Percentiles rank a stretch among this genome's conserved stretches.
These are phyloP conservation scores for Himantopus leucocephalus DNA, from an alignment of 2,113 vertebrate genomes.

Conservation along the genomic window DNA sequence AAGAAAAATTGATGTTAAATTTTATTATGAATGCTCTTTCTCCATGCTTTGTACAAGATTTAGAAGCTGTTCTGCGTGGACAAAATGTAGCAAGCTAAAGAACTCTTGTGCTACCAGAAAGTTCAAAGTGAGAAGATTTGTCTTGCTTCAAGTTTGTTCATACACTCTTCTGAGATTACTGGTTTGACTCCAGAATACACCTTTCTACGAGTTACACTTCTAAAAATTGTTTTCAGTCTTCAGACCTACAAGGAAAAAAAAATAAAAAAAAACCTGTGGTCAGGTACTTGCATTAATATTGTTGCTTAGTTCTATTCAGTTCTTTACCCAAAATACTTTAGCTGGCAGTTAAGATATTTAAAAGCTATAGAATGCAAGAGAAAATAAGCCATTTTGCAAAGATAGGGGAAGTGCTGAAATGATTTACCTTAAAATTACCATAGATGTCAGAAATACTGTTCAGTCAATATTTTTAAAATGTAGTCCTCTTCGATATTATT, in stretches of 20 bases:
- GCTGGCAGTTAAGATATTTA: neutral
- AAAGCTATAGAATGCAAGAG: neutral
- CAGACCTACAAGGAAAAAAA: neutral
- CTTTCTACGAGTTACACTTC: neutral
- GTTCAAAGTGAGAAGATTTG: neutral
- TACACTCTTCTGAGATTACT: neutral
- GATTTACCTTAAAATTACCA: neutral
- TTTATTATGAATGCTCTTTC: neutral
- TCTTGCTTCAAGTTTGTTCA: neutral
- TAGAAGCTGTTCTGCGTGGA: neutral
- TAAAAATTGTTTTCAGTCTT: neutral
- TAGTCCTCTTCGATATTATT: neutral
- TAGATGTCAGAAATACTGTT: neutral
- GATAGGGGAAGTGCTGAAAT: neutral
- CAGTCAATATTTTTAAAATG: neutral
- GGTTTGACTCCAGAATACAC: neutral
- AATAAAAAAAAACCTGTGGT: neutral
- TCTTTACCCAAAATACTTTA: neutral
- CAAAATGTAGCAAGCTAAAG: neutral
- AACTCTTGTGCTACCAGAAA: neutral
- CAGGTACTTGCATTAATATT: neutral
- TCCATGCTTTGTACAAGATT: neutral
- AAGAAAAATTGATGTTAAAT: neutral
- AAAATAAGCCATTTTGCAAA: neutral
- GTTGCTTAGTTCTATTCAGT: neutral